Base-by-base conservation (phyloP, 2,888 invertebrate genomes). In the Idaea aversata region DNA sequence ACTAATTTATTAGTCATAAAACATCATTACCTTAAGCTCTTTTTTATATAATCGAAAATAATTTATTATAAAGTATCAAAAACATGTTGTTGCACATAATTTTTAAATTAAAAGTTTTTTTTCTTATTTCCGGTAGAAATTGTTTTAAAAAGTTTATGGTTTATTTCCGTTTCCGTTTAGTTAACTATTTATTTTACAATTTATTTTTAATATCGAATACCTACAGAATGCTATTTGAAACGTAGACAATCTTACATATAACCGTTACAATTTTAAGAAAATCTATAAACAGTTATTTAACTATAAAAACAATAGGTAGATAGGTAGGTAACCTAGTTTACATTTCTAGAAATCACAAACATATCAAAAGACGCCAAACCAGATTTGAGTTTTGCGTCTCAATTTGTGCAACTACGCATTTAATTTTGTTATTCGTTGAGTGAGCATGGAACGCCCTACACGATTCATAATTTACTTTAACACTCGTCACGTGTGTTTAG, bases 371-470 rank as follows among this genome's bases (percentile, higher is more conserved):
- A 58, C 58, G 15, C n/a, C n/a, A 16, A 58, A 58, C 58, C 15
- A 58, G 58, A 16, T 16, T 58, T 15, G 58, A 5, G 16, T 16
- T 58, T 16, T 59, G 59, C 59, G 59, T 59, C 59, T 16, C 13
- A 25, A 59, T 59, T 59, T 59, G 34, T 59, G 59, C 59, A 59
- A 59, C 59, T 59, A 59, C 59, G 59, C 59, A 59, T 34, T 34
- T 59, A n/a, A n/a, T 15, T 16, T n/a, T 58, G n/a, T 58, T 5
- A 13, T 16, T n/a, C 15, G 15, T 15, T 58, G 5, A 58, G n/a
- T 58, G 6, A 58, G 58, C 15, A n/a, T 58, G 5, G 16, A 7
- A 15, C 7, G 16, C 5, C 1, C 6, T 5, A 1, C 16, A 15
- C 47, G 6, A 58, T 15, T 58, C 15, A 15, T 58, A 58, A 6